Evolutionary conservation across 2,888 invertebrate genomes (phyloP).

Genomic region (Sphaeridia pumilis): DNA sequence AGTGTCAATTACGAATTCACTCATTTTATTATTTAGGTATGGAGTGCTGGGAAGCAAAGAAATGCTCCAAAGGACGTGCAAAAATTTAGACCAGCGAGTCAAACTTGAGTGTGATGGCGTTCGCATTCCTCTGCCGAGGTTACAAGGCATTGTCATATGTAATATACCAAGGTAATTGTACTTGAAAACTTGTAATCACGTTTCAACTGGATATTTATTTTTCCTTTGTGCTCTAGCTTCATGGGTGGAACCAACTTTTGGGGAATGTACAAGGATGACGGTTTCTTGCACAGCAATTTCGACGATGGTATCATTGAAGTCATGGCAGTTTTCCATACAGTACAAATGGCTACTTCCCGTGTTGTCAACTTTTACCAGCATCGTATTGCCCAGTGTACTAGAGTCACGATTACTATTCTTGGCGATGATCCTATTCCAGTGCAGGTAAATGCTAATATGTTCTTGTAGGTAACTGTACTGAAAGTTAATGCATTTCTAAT

Average conservation of each 20-base stretch:
- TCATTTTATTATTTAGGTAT: too few species aligned
- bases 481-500: too few species aligned
- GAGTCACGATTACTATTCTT: constrained; percentile 88
- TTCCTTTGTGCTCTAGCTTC: too few species aligned
- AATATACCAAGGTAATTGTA: constrained; percentile 71
- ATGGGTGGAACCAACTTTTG: constrained; percentile 99
- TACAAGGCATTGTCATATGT: constrained; percentile 92
- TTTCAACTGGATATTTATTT: too few species aligned
- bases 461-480: neutral
- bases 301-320: constrained; percentile 95
- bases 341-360: constrained; percentile 93
- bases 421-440: constrained; percentile 45
- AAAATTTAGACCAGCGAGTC: constrained; percentile 89
- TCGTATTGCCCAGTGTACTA: constrained; percentile 90
- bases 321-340: constrained; percentile 93
- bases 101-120: constrained; percentile 94
- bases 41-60: constrained; percentile 50
- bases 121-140: constrained; percentile 82
- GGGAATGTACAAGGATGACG: constrained; percentile 87
- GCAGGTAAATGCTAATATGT: constrained; percentile 24
- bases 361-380: constrained; percentile 93
- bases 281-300: constrained; percentile 62
- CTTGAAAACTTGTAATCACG: too few species aligned
- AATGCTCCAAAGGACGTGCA: constrained; percentile 68
- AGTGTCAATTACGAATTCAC: too few species aligned